Evolutionary conservation across 2,888 invertebrate species (phyloP), one percentile per base, ranked within the genome.

Genomic region (Erebia palarica): DNA sequence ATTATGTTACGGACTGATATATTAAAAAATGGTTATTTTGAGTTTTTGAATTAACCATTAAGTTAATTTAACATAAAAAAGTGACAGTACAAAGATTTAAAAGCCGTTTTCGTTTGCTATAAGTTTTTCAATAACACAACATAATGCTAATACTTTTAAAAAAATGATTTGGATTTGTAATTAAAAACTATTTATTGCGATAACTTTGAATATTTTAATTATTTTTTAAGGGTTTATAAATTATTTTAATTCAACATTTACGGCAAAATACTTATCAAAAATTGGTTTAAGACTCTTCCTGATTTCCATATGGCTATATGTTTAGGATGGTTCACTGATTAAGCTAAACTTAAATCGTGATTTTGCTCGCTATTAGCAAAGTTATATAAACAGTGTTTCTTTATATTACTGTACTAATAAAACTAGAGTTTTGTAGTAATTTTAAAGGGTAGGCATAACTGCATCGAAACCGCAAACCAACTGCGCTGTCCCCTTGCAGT

Each of bases 21-120:
- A 55, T 42, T 16, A 14, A n/a, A 13, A 44, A 21, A 3, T 18
- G 8, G 0, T 3, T 18, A 42, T 65, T 44, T 47, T 13, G 2
- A 18, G 16, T 16, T 16, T 55, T 65, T 55, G 9, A 55, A 53
- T 36, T 64, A 27, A 27, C n/a, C 13, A 27, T n/a, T 61, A 8
- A 10, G 5, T 51, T n/a, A n/a, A 51, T 16, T 53, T 53, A n/a
- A 16, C 16, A 14, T 16, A 9, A 60, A 42, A 42, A 47, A 63
- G 18, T 63, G 42, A 63, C 47, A 18, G 65, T 65, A 65, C 65
- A 65, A 65, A n/a, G 16, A 53, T 53, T 36, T 36, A 36, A 53
- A n/a, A 53, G n/a, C 36, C n/a, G 14, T 18, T 63, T 44, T 61
- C 10, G 60, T 47, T 49, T 47, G 49, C 21, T 49, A 21, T 47